A percentile compares a stretch with the other conserved stretches of the same genome.
These are phyloP conservation scores for Zhuqinia jingwanae DNA, from an alignment of 2,888 invertebrate genomes.

Conservation along the genomic window DNA sequence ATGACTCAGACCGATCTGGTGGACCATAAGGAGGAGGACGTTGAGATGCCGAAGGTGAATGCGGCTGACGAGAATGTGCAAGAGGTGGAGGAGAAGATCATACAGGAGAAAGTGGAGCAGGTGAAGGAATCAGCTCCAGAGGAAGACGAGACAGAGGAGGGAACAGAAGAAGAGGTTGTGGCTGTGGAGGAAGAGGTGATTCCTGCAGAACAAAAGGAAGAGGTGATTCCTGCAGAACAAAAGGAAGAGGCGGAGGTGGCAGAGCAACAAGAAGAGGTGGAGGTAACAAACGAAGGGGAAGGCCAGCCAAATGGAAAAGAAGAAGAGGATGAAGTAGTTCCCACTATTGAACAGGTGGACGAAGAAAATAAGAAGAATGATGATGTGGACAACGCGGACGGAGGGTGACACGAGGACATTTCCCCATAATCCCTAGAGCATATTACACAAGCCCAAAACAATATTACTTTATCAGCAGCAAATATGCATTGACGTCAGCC, in stretches of 20 bases:
- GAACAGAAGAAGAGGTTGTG: not conserved
- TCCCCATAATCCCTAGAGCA: too few species aligned
- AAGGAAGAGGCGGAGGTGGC: not conserved
- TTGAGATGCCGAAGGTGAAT: constrained; percentile 9
- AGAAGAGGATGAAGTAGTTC: not conserved
- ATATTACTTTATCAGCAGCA: too few species aligned
- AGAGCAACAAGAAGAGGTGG: not conserved
- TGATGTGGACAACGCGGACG: constrained; percentile 20
- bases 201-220: not conserved
- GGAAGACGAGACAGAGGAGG: not conserved
- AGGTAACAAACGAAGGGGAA: not conserved
- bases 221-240: not conserved
- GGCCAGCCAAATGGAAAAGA: not conserved
- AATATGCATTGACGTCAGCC: too few species aligned
- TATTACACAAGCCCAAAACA: too few species aligned
- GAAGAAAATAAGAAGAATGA: not conserved
- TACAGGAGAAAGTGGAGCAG: not conserved
- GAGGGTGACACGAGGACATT: constrained; percentile 4
- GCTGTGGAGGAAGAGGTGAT: not conserved
- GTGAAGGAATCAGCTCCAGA: not conserved
- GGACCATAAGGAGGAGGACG: not conserved
- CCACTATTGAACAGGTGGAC: not conserved
- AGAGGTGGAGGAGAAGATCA: not conserved
- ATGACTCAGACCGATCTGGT: not conserved
- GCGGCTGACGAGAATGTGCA: constrained; percentile 32